Evolutionary conservation across 2,113 vertebrate genomes (phyloP).

Genomic region (Ptychochromis oligacanthus): DNA sequence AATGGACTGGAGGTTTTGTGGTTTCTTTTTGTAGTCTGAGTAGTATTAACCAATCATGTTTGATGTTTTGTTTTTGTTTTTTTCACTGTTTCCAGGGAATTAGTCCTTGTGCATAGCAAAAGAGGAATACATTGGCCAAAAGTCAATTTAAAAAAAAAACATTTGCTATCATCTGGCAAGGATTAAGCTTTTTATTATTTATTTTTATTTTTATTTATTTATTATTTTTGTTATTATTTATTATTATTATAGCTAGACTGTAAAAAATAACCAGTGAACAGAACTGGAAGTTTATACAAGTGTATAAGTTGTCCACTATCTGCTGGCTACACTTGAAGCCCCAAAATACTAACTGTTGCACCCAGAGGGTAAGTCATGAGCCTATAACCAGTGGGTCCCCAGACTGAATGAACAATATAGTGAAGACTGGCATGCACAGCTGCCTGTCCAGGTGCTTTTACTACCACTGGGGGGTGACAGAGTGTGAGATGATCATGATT

Average conservation of each 20-base stretch:
- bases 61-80: too few species aligned
- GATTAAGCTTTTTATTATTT: neutral
- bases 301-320: neutral
- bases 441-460: neutral
- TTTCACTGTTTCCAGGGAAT: neutral
- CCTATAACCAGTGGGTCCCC: neutral
- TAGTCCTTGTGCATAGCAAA: neutral
- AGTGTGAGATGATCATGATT: neutral
- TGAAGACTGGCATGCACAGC: neutral
- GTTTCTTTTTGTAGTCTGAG: neutral
- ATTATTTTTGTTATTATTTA: too few species aligned
- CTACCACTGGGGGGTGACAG: neutral
- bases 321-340: neutral
- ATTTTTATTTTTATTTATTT: too few species aligned
- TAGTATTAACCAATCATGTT: neutral
- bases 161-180: neutral
- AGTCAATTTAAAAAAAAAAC: accelerated
- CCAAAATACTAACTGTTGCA: neutral
- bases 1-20: neutral
- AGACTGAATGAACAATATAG: neutral
- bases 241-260: neutral
- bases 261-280: neutral
- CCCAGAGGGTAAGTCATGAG: neutral
- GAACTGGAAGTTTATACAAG: neutral
- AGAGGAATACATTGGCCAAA: neutral